A percentile compares a stretch with the other conserved stretches of the same genome.
Evolutionary conservation across 2,113 vertebrate genomes (phyloP).

Genomic region (Epinephelus moara): DNA sequence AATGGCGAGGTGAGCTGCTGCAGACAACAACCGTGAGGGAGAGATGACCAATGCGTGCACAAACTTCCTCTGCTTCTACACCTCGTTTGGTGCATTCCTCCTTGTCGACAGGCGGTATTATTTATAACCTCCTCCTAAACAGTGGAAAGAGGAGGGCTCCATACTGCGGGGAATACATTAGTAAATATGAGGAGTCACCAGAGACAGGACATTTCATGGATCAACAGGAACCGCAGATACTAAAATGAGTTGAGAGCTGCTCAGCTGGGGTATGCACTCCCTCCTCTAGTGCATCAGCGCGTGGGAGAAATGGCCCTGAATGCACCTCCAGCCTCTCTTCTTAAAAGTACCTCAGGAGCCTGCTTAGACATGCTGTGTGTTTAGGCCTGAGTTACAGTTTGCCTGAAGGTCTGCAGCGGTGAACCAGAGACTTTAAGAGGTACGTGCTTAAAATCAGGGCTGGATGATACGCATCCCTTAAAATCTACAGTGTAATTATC

Average conservation of each 20-base stretch:
- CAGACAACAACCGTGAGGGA: conserved; percentile 88
- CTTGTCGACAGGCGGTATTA: conserved; percentile 93
- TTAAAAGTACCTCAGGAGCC: conserved; percentile 86
- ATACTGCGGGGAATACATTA: conserved; percentile 94
- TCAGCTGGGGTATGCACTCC: conserved; percentile 87
- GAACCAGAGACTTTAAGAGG: not conserved
- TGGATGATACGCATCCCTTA: not conserved
- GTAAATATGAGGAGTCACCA: conserved; percentile 94
- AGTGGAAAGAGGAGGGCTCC: conserved; percentile 89
- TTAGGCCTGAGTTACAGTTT: conserved; percentile 71
- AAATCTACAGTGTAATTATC: not conserved
- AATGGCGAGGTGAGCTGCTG: conserved; percentile 90
- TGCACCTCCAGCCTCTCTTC: conserved; percentile 68
- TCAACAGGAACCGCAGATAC: conserved; percentile 94
- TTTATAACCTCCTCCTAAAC: conserved; percentile 95
- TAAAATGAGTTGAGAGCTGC: conserved; percentile 93
- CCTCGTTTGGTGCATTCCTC: conserved; percentile 89
- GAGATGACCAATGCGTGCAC: conserved; percentile 87
- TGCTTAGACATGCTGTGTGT: conserved; percentile 86
- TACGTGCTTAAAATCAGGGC: not conserved
- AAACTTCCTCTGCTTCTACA: conserved; percentile 90
- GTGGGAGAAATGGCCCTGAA: conserved; percentile 82
- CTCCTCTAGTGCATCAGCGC: conserved; percentile 85
- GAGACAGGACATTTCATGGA: conserved; percentile 97
- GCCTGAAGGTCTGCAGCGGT: conserved; percentile 29